A percentile compares a stretch with the other conserved stretches of the same genome.
These are phyloP conservation scores for Philonicus albiceps DNA, from an alignment of 2,888 invertebrate genomes.

Conservation along the genomic window DNA sequence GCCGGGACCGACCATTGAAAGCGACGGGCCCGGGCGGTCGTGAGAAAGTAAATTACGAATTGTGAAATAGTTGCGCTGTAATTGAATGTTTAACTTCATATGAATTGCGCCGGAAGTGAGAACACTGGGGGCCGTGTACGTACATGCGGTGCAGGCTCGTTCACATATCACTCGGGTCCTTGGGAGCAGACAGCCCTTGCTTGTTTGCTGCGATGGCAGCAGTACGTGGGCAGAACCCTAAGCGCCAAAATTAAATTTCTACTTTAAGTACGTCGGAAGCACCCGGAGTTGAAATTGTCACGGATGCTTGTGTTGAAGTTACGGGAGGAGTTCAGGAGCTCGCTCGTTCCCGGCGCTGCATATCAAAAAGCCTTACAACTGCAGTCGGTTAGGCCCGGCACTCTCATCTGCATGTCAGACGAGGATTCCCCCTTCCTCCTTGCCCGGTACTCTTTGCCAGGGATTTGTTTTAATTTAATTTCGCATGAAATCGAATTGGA, in stretches of 20 bases:
- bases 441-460: not conserved
- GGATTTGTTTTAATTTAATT: slow-evolving; percentile 48
- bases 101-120: slow-evolving; percentile 17
- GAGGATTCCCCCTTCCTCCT: not conserved
- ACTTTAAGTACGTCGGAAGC: slow-evolving; percentile 39
- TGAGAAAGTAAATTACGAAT: slow-evolving; percentile 32
- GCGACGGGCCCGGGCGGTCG: not conserved
- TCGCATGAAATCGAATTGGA: slow-evolving; percentile 46
- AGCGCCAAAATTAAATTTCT: slow-evolving; percentile 45
- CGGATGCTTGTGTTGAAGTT: slow-evolving; percentile 37
- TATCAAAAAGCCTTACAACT: slow-evolving; percentile 35
- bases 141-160: not conserved
- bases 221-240: slow-evolving; percentile 44
- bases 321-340: not conserved
- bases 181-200: not conserved
- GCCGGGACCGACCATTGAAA: not conserved
- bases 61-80: slow-evolving; percentile 27
- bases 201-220: slow-evolving; percentile 35
- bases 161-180: slow-evolving; percentile 12
- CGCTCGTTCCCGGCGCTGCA: slow-evolving; percentile 22
- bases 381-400: not conserved
- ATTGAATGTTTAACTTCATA: slow-evolving; percentile 27
- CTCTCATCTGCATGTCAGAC: slow-evolving; percentile 34
- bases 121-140: not conserved
- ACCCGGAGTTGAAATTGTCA: slow-evolving; percentile 31